phyloP scores from a whole-genome alignment of 1,140 invertebrate genomes.

The Penaeus indicus region DNA sequence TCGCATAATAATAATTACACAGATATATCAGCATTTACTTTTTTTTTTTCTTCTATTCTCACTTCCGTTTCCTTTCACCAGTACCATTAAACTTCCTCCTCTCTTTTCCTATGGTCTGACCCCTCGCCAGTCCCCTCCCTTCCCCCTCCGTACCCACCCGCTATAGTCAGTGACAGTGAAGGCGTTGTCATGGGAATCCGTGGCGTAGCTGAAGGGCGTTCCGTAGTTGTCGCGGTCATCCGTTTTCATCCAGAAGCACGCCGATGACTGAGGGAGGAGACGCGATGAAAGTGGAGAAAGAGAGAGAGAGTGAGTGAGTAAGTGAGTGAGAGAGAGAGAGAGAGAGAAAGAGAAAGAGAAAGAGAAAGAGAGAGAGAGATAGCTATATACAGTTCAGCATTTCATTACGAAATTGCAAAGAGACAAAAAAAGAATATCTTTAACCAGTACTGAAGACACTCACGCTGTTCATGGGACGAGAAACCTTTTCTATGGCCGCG shows the following conservation, averaged over 20 bases:
- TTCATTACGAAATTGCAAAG: too few species aligned
- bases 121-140: neutral
- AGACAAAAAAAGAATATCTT: neutral
- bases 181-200: conserved; percentile 75
- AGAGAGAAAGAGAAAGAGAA: neutral
- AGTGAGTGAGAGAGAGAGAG: too few species aligned
- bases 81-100: neutral
- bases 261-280: conserved; percentile 72
- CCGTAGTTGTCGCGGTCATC: conserved; percentile 78
- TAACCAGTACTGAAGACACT: neutral
- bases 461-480: conserved; percentile 54
- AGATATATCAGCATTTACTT: too few species aligned
- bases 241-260: conserved; percentile 80
- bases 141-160: conserved; percentile 71
- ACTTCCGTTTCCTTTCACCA: too few species aligned
- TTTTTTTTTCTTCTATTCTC: too few species aligned
- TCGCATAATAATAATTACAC: too few species aligned
- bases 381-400: too few species aligned
- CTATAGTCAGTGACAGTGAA: conserved; percentile 81
- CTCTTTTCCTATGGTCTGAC: neutral
- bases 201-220: conserved; percentile 81
- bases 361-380: neutral
- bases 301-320: neutral
- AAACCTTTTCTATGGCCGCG: conserved; percentile 71
- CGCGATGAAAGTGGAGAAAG: neutral